Evolutionary conservation across 64 coral and sea anemone species (phyloP).

Genomic region (Stichodactyla mertensii): DNA sequence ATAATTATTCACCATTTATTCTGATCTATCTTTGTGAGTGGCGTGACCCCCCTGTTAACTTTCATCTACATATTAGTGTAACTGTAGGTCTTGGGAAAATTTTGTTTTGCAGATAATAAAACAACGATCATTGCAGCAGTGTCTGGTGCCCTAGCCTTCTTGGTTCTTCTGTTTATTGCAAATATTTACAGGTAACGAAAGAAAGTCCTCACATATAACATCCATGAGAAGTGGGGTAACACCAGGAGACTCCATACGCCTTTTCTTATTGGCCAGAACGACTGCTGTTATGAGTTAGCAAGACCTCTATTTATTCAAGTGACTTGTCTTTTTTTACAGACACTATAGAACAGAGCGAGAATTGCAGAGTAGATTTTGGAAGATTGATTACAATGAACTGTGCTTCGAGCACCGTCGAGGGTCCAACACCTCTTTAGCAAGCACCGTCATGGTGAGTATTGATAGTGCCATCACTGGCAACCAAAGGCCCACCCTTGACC

Average conservation of each 20-base stretch:
- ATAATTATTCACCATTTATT: too few relatives aligned
- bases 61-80: not conserved
- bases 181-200: slow-evolving; percentile 14
- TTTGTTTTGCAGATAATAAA: slow-evolving; percentile 11
- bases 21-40: too few relatives aligned
- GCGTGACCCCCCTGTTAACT: too few relatives aligned
- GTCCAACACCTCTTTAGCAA: slow-evolving; percentile 74
- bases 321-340: slow-evolving; percentile 14
- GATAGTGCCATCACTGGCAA: not conserved
- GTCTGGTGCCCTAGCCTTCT: slow-evolving; percentile 55
- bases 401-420: slow-evolving; percentile 70
- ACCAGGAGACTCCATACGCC: not conserved
- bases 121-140: slow-evolving; percentile 52
- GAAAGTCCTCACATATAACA: not conserved
- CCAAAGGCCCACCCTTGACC: too few relatives aligned
- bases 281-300: too few relatives aligned
- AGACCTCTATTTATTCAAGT: not conserved
- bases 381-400: slow-evolving; percentile 78
- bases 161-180: slow-evolving; percentile 49
- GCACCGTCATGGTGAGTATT: slow-evolving; percentile 41
- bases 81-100: not conserved
- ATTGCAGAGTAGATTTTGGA: slow-evolving; percentile 79
- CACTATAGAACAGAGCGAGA: slow-evolving; percentile 81
- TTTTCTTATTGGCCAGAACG: too few relatives aligned
- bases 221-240: not conserved